A percentile compares a stretch with the other conserved stretches of the same genome.
phyloP scores from a whole-genome alignment of 2,888 invertebrate genomes.

The Mactromeris polynyma region DNA sequence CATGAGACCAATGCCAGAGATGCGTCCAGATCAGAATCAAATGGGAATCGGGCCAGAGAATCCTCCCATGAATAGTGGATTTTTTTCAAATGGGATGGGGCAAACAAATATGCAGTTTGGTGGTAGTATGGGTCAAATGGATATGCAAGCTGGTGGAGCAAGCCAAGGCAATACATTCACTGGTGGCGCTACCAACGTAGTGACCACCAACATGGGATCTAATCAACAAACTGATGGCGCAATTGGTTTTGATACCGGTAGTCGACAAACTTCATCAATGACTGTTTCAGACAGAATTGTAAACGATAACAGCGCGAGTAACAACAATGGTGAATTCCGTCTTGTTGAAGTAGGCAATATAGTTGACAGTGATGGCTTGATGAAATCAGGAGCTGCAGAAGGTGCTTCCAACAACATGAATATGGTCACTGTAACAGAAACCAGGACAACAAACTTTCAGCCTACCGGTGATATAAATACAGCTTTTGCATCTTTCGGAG shows the following conservation, averaged over 20 bases:
- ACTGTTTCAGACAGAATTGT: not conserved
- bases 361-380: constrained; percentile 17
- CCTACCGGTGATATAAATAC: constrained; percentile 18
- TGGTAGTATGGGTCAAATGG: not conserved
- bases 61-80: not conserved
- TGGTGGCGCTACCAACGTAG: not conserved
- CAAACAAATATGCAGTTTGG: not conserved
- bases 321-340: constrained; percentile 36
- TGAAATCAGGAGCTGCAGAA: not conserved
- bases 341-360: constrained; percentile 43
- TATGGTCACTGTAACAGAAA: not conserved
- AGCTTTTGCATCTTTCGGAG: constrained; percentile 26
- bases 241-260: constrained; percentile 14
- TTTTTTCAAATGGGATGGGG: not conserved
- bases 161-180: not conserved
- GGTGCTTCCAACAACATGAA: not conserved
- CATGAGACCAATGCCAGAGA: constrained; percentile 6
- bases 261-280: not conserved
- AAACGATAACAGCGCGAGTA: not conserved
- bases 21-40: constrained; percentile 25
- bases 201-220: not conserved
- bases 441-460: not conserved
- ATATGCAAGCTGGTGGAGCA: not conserved
- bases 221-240: not conserved
- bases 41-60: constrained; percentile 4